Evolutionary conservation across 2,797 vertebrate genomes (phyloP), one percentile per base, ranked within the genome.

Genomic region (Buceros bicornis): DNA sequence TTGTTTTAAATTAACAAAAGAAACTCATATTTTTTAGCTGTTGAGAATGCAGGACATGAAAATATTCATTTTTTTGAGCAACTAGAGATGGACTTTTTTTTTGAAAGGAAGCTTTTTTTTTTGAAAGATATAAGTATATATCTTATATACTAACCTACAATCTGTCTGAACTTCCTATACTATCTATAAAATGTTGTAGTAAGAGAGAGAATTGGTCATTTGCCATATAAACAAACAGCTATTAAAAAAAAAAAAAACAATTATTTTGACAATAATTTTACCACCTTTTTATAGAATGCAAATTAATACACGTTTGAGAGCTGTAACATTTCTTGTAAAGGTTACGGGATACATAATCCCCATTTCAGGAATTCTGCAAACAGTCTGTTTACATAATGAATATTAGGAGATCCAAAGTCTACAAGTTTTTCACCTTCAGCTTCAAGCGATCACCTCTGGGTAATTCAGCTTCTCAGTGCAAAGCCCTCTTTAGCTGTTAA

Each of bases 331-430:
- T 88, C 78, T 80, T 87, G 67, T 84, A 88, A 82, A 89, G 62
- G 13, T 28, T 73, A 54, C 5, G 2, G 29, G 69, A 51, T 61
- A 61, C 28, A 71, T 82, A 93, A 90, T 80, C 40, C 84, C 73
- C 87, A 80, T 82, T 93, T 93, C 69, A 96, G 72, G 86, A 95
- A 89, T 76, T 89, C 51, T 84, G 81, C 66, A 79, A 95, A 87
- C 33, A 69, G 14, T 71, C 58, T 92, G n/a, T 93, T 96, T 97
- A 92, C 47, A 42, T 72, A 86, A 72, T 43, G 33, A 73, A 42
- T 35, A 31, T 56, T 33, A 91, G 31, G 47, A 70, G 11, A 93
- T 90, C 89, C 95, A 89, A 96, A 91, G 28, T 54, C 93, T 88
- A 91, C 66, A 82, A 26, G 65, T 66, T 85, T 89, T 91, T 89